Base-by-base conservation (phyloP, 1,140 invertebrate species). In the Pseudoatta argentina region DNA sequence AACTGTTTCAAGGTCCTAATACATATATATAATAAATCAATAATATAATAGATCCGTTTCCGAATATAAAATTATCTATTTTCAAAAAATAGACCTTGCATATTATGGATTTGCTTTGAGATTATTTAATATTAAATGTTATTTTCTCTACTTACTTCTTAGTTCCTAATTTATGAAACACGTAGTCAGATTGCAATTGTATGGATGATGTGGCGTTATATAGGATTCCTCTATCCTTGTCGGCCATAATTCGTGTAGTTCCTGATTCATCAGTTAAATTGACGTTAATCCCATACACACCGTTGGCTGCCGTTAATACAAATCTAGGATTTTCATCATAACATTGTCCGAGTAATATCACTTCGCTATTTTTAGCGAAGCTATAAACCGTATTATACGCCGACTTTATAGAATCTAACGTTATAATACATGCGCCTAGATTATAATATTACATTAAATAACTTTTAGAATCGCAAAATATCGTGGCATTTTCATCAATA, bases 321-420 rank as follows among this genome's bases (percentile, higher is more conserved):
- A 94, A 93, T 73, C 91, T 91, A 30, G 94, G 94, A 88, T 95
- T 94, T 12, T 94, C 92, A 16, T 93, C 91, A 21, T 94, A 93
- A 88, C 94, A 95, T 44, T 95, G 91, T 8, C 94, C 94, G 3
- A 95, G 86, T 51, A 94, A 85, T 57, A 95, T 87, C 64, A 93
- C 91, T 92, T 95, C 93, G 55, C 78, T 86, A 57, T 92, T 78
- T 24, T 90, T 78, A 51, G 87, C 71, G 12, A 94, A 75, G 3
- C 72, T 39, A 57, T 91, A 92, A 8, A 91, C 91, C 8, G 92
- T 81, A 72, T 95, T 94, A 44, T 94, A 88, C 34, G 93, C 89
- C 24, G 94, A 93, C 86, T 79, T 91, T 78, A 94, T 89, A 57
- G 81, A 87, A 16, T 89, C 86, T 8, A 90, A 85, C 30, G 93